Evolutionary conservation across 53 echinoderm and acorn worm species (phyloP).

Genomic region (Arbacia lixula): DNA sequence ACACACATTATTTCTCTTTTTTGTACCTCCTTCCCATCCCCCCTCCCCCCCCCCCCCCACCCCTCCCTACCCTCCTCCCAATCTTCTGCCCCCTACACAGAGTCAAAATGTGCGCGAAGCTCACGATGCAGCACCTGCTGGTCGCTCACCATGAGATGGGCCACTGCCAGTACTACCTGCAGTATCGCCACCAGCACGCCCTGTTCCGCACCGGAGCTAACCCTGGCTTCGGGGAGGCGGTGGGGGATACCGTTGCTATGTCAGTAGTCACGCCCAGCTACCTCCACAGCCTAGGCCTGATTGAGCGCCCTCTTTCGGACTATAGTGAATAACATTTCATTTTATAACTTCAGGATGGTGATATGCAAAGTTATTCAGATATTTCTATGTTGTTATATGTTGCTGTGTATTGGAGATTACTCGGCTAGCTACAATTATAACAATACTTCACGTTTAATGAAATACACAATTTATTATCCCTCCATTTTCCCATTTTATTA

Average conservation of each 20-base stretch:
- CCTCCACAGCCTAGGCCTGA: conserved; percentile 75
- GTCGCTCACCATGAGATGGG: conserved; percentile 99
- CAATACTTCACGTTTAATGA: no score
- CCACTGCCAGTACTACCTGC: conserved; percentile 93
- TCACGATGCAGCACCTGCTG: conserved; percentile 86
- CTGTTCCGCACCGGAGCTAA: conserved; percentile 91
- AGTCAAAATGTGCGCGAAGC: conserved; percentile 96
- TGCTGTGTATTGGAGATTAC: no score
- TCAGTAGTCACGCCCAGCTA: conserved; percentile 87
- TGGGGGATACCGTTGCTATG: conserved; percentile 91
- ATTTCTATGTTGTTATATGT: no score
- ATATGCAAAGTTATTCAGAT: no score
- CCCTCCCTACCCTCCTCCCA: no score
- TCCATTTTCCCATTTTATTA: no score
- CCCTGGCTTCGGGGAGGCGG: conserved; percentile 94
- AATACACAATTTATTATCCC: no score
- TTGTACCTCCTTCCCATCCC: no score
- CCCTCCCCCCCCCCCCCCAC: no score
- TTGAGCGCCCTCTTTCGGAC: conserved; percentile 44
- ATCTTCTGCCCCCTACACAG: conserved; percentile 23
- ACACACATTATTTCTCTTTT: no score
- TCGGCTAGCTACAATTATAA: no score
- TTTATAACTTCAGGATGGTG: no score
- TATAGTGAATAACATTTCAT: not conserved
- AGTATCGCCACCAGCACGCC: conserved; percentile 78